Evolutionary conservation across 2,888 invertebrate genomes (phyloP).

Genomic region (Eristalinus aeneus): DNA sequence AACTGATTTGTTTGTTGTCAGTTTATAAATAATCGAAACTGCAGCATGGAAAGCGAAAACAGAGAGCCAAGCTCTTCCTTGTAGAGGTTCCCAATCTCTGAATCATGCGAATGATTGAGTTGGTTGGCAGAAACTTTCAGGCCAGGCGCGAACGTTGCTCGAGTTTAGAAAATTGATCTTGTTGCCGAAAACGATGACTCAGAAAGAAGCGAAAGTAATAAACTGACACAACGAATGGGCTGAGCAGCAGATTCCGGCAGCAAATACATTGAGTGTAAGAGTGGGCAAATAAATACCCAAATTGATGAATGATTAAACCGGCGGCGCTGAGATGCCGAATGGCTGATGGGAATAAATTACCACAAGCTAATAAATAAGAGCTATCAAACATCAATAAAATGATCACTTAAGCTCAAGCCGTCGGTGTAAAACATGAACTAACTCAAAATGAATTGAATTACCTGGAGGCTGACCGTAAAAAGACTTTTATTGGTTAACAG

Average conservation of each 20-base stretch:
- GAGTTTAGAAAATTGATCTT: neutral
- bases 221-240: neutral
- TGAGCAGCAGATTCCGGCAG: neutral
- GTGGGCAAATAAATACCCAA: neutral
- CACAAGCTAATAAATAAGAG: neutral
- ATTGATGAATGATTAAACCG: neutral
- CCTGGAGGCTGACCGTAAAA: neutral
- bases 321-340: neutral
- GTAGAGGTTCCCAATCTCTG: neutral
- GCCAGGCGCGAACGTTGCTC: too few species aligned
- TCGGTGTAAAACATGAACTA: neutral
- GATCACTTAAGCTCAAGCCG: neutral
- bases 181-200: neutral
- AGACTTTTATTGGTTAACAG: neutral
- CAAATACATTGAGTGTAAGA: neutral
- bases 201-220: neutral
- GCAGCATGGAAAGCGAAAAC: conserved; percentile 17
- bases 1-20: conserved; percentile 37
- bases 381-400: neutral
- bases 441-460: neutral
- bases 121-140: neutral
- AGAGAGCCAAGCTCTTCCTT: neutral
- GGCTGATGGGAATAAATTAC: neutral
- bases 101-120: neutral
- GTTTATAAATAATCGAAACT: conserved; percentile 36